Conservation (phyloP, 2,797 vertebrate species). For the Enteromius paludinosus region DNA sequence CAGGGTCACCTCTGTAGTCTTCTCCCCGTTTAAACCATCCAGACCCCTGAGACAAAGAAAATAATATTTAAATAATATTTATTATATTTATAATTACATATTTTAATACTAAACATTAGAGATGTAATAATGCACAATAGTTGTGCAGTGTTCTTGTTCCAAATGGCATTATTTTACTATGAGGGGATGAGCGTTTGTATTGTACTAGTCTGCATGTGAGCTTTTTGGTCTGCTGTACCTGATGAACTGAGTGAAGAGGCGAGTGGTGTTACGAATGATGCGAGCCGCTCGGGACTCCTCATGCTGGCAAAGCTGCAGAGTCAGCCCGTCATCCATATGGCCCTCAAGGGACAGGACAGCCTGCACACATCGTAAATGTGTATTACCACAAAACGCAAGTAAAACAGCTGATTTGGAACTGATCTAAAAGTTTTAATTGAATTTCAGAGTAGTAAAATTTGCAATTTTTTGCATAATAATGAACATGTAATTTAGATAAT, state of each 20-base stretch:
- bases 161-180: neutral
- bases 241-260: slow-evolving; percentile 92
- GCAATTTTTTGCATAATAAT: neutral
- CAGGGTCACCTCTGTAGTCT: slow-evolving; percentile 77
- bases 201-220: neutral
- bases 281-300: slow-evolving; percentile 96
- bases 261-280: slow-evolving; percentile 94
- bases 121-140: neutral
- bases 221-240: slow-evolving; percentile 76
- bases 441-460: neutral
- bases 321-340: slow-evolving; percentile 97
- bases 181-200: neutral
- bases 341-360: slow-evolving; percentile 96
- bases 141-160: neutral
- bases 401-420: neutral
- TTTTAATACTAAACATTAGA: neutral
- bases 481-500: neutral
- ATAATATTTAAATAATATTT: too few relatives aligned
- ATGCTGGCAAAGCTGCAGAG: slow-evolving; percentile 90
- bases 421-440: neutral
- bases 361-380: slow-evolving; percentile 68
- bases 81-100: neutral
- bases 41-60: slow-evolving; percentile 62
- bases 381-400: neutral
- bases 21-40: slow-evolving; percentile 80